Percentiles rank a stretch among this genome's conserved stretches.
These are phyloP conservation scores for Phocides pigmalion DNA, from an alignment of 1,140 invertebrate species.

Conservation along the genomic window DNA sequence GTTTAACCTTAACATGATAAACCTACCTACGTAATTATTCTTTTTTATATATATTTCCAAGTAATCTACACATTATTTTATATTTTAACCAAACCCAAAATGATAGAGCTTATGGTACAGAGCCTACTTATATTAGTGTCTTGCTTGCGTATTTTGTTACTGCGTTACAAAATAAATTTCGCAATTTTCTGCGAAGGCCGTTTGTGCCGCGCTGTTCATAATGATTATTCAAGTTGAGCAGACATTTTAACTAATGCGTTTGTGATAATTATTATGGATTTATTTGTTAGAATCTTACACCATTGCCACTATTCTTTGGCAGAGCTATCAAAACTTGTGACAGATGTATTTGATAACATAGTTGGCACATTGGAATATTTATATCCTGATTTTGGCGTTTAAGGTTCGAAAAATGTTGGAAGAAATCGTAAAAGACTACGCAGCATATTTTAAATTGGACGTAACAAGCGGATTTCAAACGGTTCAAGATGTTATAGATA, in stretches of 20 bases:
- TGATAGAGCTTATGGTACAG: too few species aligned
- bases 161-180: too few species aligned
- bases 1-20: too few species aligned
- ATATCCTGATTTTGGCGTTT: constrained; percentile 70
- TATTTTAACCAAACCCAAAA: too few species aligned
- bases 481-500: constrained; percentile 81
- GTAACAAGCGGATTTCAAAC: constrained; percentile 71
- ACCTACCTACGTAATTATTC: too few species aligned
- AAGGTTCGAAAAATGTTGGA: constrained; percentile 68
- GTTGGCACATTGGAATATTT: constrained; percentile 67
- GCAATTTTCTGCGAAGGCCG: neutral
- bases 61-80: too few species aligned
- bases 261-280: constrained; percentile 52
- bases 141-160: too few species aligned
- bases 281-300: constrained; percentile 60
- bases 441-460: constrained; percentile 77
- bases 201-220: neutral
- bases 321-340: constrained; percentile 68
- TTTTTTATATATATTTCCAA: too few species aligned
- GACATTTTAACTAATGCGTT: neutral
- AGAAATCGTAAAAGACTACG: constrained; percentile 70
- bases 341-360: constrained; percentile 65
- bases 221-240: neutral
- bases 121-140: too few species aligned
- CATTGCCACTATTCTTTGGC: constrained; percentile 57